A percentile compares a stretch with the other conserved stretches of the same genome.
Evolutionary conservation across 2,113 vertebrate genomes (phyloP).

Genomic region (Rhynchopsitta pachyrhyncha): DNA sequence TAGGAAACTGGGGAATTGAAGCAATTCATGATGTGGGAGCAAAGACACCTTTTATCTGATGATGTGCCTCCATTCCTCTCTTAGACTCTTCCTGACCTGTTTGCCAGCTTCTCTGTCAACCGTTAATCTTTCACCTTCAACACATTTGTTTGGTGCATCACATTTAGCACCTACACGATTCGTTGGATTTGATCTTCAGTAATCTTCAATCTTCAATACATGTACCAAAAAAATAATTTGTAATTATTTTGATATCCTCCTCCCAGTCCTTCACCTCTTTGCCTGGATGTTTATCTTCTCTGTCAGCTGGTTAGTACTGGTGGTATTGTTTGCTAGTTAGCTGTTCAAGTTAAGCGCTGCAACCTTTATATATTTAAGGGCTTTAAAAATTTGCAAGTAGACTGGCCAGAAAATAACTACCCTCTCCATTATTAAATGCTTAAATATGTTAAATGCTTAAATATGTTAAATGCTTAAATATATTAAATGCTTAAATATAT

Average conservation of each 20-base stretch:
- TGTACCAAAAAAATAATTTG: background rate
- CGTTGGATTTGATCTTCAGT: background rate
- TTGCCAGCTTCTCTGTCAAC: background rate
- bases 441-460: background rate
- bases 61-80: background rate
- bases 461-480: background rate
- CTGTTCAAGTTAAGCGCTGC: background rate
- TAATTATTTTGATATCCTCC: background rate
- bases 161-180: fast-evolving
- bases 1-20: background rate
- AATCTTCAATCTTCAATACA: background rate
- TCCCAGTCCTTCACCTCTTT: background rate
- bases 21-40: background rate
- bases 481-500: background rate
- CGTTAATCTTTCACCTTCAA: background rate
- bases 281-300: background rate
- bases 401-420: background rate
- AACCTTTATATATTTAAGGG: background rate
- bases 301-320: background rate
- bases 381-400: background rate
- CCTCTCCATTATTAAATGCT: background rate
- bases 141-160: background rate
- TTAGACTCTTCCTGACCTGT: background rate
- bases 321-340: background rate
- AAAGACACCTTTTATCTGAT: background rate